A percentile compares a stretch with the other conserved stretches of the same genome.
phyloP scores from a whole-genome alignment of 2,797 vertebrate species.

The Brotula barbata region DNA sequence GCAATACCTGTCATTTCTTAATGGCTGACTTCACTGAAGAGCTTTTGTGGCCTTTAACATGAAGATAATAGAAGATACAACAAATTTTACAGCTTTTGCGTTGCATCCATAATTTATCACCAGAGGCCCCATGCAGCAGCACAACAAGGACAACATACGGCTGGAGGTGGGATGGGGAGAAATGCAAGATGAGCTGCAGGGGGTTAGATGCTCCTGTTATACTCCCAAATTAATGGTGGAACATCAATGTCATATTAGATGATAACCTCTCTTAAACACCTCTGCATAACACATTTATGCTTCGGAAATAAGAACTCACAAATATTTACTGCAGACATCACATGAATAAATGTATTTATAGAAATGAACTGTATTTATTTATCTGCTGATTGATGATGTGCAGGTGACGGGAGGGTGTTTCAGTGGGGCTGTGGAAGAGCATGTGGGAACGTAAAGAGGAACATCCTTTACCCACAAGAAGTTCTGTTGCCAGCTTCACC shows the following conservation, averaged over 20 bases:
- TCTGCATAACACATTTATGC: background rate
- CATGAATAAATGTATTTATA: background rate
- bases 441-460: conserved; percentile 49
- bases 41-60: conserved; percentile 99
- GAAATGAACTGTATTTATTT: background rate
- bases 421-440: conserved; percentile 60
- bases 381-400: background rate
- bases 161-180: conserved; percentile 68
- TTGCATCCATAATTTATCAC: conserved; percentile 99
- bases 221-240: conserved; percentile 46
- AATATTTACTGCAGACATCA: background rate
- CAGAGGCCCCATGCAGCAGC: conserved; percentile 73
- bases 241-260: background rate
- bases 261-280: background rate
- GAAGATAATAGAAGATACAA: conserved; percentile 99
- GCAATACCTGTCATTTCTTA: conserved; percentile 99
- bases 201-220: conserved; percentile 49
- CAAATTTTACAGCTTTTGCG: conserved; percentile 99
- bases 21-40: conserved; percentile 99
- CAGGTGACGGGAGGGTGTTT: conserved; percentile 62
- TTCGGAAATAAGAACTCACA: background rate
- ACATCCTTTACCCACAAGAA: conserved; percentile 61
- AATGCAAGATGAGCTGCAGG: conserved; percentile 60
- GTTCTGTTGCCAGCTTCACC: conserved; percentile 31
- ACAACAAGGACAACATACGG: conserved; percentile 99